Percentiles rank a stretch among this genome's conserved stretches.
phyloP scores from a whole-genome alignment of 2,888 invertebrate species.

The Aethes cnicana region DNA sequence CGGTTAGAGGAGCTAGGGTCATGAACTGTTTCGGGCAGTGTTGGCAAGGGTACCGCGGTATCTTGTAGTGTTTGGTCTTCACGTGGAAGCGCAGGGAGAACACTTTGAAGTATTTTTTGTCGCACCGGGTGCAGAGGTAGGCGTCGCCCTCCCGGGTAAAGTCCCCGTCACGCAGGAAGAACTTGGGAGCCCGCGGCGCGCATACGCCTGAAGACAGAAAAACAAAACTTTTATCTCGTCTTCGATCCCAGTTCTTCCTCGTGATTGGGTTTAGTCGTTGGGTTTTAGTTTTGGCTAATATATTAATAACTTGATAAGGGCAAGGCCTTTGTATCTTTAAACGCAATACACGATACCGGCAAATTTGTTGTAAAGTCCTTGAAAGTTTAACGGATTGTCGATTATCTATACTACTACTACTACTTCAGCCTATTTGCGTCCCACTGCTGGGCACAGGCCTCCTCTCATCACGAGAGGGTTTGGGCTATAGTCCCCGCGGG shows the following conservation, averaged over 20 bases:
- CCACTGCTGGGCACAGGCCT: too few species aligned
- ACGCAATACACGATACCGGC: too few species aligned
- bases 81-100: conserved; percentile 53
- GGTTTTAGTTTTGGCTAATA: too few species aligned
- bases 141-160: conserved; percentile 47
- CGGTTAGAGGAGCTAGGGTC: conserved; percentile 51
- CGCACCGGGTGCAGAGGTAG: conserved; percentile 52
- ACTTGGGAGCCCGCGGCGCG: conserved; percentile 42
- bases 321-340: too few species aligned
- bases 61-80: conserved; percentile 59
- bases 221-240: conserved; percentile 35
- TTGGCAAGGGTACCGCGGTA: conserved; percentile 48
- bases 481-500: too few species aligned
- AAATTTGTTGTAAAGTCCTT: too few species aligned
- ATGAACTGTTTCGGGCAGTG: conserved; percentile 53
- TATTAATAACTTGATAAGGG: too few species aligned
- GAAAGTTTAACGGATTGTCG: too few species aligned
- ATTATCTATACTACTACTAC: too few species aligned
- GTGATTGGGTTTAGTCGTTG: background rate
- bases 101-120: conserved; percentile 51
- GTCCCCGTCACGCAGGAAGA: conserved; percentile 51
- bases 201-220: conserved; percentile 55
- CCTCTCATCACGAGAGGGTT: too few species aligned
- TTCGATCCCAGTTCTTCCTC: conserved; percentile 6
- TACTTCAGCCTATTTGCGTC: too few species aligned